A percentile compares a stretch with the other conserved stretches of the same genome.
These are phyloP conservation scores for Ahaetulla prasina DNA, from an alignment of 2,113 vertebrate species.

Conservation along the genomic window DNA sequence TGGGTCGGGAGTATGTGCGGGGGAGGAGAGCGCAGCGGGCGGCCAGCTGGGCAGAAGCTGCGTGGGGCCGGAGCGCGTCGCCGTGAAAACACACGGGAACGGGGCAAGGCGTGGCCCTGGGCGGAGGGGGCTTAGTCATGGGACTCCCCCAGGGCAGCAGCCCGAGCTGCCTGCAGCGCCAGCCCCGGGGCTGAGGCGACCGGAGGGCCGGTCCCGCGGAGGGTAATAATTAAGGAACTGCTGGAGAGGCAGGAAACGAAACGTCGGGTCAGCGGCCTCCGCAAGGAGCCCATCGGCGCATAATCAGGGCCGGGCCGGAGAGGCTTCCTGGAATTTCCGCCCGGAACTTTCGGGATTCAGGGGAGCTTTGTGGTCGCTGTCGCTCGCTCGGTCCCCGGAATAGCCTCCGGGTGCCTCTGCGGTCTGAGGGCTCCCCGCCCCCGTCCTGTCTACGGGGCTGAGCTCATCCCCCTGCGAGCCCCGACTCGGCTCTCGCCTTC, in stretches of 20 bases:
- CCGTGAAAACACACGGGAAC: not conserved
- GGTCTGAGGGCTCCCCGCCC: not conserved
- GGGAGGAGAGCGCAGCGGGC: too few species aligned
- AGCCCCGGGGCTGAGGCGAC: not conserved
- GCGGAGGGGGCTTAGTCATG: not conserved
- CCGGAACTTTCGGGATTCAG: not conserved
- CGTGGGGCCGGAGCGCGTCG: not conserved
- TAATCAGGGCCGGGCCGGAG: not conserved
- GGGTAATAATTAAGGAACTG: not conserved
- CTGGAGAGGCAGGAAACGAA: not conserved
- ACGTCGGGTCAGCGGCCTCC: not conserved
- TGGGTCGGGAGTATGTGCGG: too few species aligned
- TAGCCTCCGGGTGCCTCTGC: not conserved
- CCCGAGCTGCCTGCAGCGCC: not conserved
- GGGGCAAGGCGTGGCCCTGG: not conserved
- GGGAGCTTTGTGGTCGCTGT: too few species aligned
- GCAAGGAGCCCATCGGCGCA: not conserved
- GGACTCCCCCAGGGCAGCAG: not conserved
- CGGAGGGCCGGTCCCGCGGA: not conserved
- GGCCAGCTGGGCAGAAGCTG: not conserved
- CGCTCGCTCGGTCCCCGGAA: not conserved
- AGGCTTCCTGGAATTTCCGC: not conserved
- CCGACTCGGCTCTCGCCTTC: not conserved
- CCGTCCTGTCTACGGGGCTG: not conserved
- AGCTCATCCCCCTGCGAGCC: not conserved